A percentile compares a stretch with the other conserved stretches of the same genome.
Conservation (phyloP, 2,113 vertebrate species). For the Myrmecobius fasciatus region DNA sequence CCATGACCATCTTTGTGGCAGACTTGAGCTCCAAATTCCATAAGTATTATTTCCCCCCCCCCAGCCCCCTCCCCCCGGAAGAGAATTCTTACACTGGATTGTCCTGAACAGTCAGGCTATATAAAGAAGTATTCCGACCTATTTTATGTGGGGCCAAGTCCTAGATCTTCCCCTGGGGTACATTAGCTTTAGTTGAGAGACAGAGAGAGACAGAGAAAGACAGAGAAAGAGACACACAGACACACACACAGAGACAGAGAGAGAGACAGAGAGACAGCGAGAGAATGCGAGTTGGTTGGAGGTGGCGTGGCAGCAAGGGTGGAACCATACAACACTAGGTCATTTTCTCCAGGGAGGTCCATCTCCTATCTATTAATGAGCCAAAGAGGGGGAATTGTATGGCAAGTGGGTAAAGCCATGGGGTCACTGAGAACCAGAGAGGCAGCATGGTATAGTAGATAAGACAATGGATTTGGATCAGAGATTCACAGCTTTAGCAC, state of each 20-base stretch:
- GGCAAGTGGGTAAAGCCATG: neutral
- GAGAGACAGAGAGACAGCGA: too few species aligned
- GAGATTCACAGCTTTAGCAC: neutral
- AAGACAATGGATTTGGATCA: neutral
- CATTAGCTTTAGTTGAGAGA: neutral
- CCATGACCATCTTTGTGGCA: neutral
- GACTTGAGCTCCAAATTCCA: neutral
- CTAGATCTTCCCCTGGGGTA: neutral
- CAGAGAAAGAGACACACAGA: too few species aligned
- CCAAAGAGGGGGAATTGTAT: neutral
- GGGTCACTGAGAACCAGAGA: neutral
- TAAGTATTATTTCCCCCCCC: neutral
- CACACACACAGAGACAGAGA: too few species aligned
- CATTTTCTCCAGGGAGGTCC: neutral
- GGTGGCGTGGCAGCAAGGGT: too few species aligned
- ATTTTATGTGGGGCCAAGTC: neutral
- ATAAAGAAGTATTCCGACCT: neutral
- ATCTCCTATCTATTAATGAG: neutral
- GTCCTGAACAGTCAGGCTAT: neutral
- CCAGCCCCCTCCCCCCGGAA: too few species aligned
- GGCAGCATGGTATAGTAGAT: neutral
- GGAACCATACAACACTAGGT: neutral
- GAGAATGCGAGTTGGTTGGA: too few species aligned
- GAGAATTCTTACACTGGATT: neutral
- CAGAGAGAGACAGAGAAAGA: too few species aligned